A percentile compares a stretch with the other conserved stretches of the same genome.
These are phyloP conservation scores for Conchocele bisecta DNA, from an alignment of 2,888 invertebrate genomes.

Conservation along the genomic window DNA sequence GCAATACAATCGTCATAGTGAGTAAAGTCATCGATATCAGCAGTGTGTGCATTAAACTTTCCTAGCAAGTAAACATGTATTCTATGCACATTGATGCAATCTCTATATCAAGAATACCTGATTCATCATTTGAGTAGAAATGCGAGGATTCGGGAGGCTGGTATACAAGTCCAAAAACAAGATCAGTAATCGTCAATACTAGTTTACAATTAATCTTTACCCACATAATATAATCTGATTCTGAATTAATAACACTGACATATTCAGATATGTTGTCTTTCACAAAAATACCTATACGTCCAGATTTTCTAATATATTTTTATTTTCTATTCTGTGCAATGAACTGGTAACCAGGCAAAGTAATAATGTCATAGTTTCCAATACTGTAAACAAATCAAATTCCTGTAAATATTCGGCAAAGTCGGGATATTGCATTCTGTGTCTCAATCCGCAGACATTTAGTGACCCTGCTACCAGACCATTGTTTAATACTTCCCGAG, in stretches of 20 bases:
- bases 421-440: background rate
- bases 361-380: slow-evolving; percentile 8
- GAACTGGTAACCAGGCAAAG: background rate
- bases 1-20: slow-evolving; percentile 1
- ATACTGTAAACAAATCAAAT: background rate
- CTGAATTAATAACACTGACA: background rate
- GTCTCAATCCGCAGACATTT: slow-evolving; percentile 16
- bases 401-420: background rate
- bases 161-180: background rate
- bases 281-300: slow-evolving; percentile 8
- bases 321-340: slow-evolving; percentile 4
- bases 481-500: too few relatives aligned
- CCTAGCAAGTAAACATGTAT: slow-evolving; percentile 1
- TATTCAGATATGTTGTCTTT: background rate
- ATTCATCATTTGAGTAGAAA: too few relatives aligned
- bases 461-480: too few relatives aligned
- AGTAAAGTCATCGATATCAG: slow-evolving; percentile 1
- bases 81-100: background rate
- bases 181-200: background rate
- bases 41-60: background rate
- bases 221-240: slow-evolving; percentile 8
- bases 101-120: too few relatives aligned
- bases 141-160: background rate
- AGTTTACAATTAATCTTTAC: background rate
- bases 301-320: slow-evolving; percentile 11